These are phyloP conservation scores for Asobara japonica DNA, from an alignment of 1,140 invertebrate species.

Conservation along the genomic window DNA sequence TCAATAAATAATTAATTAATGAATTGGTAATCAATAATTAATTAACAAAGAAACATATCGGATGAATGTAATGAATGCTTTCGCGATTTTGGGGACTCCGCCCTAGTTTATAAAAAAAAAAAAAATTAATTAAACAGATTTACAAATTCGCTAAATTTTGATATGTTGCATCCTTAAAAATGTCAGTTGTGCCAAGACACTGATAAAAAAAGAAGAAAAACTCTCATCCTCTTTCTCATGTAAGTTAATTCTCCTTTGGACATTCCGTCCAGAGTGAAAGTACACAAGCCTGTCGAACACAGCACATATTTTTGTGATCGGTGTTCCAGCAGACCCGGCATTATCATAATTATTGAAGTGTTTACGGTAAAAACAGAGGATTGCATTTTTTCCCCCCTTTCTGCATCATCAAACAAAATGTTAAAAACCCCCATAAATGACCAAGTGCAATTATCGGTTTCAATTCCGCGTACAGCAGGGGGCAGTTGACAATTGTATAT, in stretches of 20 bases:
- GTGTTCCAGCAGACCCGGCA: not conserved
- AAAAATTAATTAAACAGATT: no score
- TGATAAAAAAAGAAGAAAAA: slow-evolving; percentile 8
- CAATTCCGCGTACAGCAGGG: slow-evolving; percentile 6
- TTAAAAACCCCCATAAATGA: slow-evolving; percentile 12
- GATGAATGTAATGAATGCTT: no score
- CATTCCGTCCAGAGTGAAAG: slow-evolving; percentile 11
- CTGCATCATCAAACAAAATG: not conserved
- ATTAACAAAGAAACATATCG: no score
- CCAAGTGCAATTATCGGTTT: slow-evolving; percentile 12
- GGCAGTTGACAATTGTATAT: slow-evolving; percentile 11
- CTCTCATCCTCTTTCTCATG: not conserved
- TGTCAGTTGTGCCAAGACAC: not conserved
- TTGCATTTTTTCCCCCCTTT: not conserved
- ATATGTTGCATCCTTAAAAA: no score
- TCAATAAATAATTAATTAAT: no score
- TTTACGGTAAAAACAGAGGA: slow-evolving; percentile 5
- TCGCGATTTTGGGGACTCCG: no score
- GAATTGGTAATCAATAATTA: no score
- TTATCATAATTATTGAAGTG: slow-evolving; percentile 10
- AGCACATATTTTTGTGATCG: not conserved
- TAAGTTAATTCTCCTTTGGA: not conserved
- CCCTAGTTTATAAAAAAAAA: no score
- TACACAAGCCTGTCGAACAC: slow-evolving; percentile 4
- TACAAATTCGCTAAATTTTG: no score